Base-by-base conservation (phyloP, 2,888 invertebrate genomes). In the Hydrotaea diabolus region DNA sequence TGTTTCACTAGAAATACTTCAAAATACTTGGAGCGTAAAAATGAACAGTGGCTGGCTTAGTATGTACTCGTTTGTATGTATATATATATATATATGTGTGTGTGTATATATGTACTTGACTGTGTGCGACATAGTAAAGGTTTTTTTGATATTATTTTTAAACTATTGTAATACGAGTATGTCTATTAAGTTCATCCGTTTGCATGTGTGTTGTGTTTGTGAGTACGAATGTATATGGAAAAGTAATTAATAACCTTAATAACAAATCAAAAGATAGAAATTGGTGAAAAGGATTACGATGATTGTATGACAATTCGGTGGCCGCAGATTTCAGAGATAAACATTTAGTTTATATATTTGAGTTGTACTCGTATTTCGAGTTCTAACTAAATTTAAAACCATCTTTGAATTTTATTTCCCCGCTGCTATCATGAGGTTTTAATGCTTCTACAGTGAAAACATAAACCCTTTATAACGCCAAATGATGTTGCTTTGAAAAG, bases 11-110 rank as follows among this genome's bases (percentile, higher is more conserved):
- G n/a, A 53, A 83, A 83, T 83, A 83, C 72, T 74, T 78, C 7
- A 17, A 73, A 82, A 46, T 79, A 85, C 36, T 66, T 85, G 43
- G 79, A 79, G 84, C 84, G 73, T 66, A 82, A 43, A 64, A 78
- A 72, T 78, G 46, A 69, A 26, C 2, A n/a, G 7, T 2, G 2
- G 4, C 53, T 15, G 9, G 43, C 43, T 43, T 43, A 2, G 9
- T 43, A 43, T 43, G 15, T 43, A 43, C 15, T 7, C n/a, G n/a
- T 49, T 1, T 49, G 49, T 49, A n/a, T 49, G 49, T 49, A n/a
- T 49, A n/a, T 49, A n/a, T 15, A 1, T 4, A n/a, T 15, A n/a
- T 49, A n/a, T n/a, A n/a, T 15, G 2, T 49, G 49, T 49, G n/a
- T 49, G 13, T 49, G 49, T 43, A 43, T 11, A 43, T 43, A 43